A percentile compares a stretch with the other conserved stretches of the same genome.
Conservation (phyloP, 2,797 vertebrate genomes). For the Acomys russatus region DNA sequence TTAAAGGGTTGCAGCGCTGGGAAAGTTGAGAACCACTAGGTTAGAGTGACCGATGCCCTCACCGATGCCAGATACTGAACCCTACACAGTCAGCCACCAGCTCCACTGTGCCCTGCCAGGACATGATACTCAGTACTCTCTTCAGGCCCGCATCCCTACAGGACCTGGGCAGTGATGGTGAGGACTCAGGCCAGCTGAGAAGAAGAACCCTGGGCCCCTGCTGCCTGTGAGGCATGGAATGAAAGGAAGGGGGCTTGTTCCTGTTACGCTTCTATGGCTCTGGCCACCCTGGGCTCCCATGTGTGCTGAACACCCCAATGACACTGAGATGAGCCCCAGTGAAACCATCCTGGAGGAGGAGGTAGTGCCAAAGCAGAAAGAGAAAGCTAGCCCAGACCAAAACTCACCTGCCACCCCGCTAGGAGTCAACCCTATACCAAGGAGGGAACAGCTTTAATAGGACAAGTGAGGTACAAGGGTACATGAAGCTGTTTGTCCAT, state of each 20-base stretch:
- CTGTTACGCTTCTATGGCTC: fast-evolving
- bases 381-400: background rate
- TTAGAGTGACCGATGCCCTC: background rate
- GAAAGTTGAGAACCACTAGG: background rate
- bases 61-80: background rate
- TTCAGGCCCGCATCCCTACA: background rate
- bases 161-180: background rate
- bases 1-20: background rate
- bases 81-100: background rate
- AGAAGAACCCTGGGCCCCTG: background rate
- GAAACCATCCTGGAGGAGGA: background rate
- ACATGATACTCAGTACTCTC: background rate
- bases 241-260: background rate
- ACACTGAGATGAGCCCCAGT: background rate
- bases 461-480: background rate
- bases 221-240: background rate
- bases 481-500: background rate
- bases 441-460: fast-evolving
- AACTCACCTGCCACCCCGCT: background rate
- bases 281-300: background rate
- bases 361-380: background rate
- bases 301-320: too few species aligned
- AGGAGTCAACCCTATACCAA: background rate
- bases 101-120: background rate
- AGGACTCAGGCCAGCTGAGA: background rate